Conservation (phyloP, 1,140 invertebrate genomes). For the Calosoma granatense region DNA sequence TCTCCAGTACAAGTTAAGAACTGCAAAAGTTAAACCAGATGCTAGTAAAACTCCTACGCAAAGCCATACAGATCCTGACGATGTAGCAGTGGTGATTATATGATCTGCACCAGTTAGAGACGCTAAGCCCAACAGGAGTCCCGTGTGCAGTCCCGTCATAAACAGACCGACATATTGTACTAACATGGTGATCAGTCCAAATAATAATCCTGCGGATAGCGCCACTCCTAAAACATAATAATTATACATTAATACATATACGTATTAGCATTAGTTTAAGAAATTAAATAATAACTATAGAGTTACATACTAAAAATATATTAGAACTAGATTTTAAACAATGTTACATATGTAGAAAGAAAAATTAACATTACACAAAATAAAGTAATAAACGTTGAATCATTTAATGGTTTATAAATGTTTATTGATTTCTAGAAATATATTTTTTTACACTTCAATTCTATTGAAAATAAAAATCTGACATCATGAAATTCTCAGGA, state of each 20-base stretch:
- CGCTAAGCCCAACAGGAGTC: slow-evolving; percentile 52
- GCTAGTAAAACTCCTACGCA: slow-evolving; percentile 56
- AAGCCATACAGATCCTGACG: slow-evolving; percentile 49
- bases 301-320: background rate
- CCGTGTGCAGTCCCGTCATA: slow-evolving; percentile 72
- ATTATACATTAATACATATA: slow-evolving; percentile 21
- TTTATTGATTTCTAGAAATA: too few species aligned
- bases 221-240: slow-evolving; percentile 46
- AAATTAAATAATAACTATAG: background rate
- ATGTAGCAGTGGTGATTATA: slow-evolving; percentile 36
- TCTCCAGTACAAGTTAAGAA: slow-evolving; percentile 63
- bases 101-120: slow-evolving; percentile 46
- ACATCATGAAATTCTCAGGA: too few species aligned
- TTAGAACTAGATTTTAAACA: background rate
- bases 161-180: slow-evolving; percentile 77
- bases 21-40: slow-evolving; percentile 55
- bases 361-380: too few species aligned
- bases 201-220: slow-evolving; percentile 61
- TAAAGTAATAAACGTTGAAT: too few species aligned
- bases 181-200: slow-evolving; percentile 70
- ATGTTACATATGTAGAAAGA: background rate
- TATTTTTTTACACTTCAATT: too few species aligned
- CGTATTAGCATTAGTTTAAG: background rate
- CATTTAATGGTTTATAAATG: too few species aligned
- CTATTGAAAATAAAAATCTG: too few species aligned